These are phyloP conservation scores for Smutsia gigantea DNA, from an alignment of 2,797 vertebrate genomes.

Conservation along the genomic window DNA sequence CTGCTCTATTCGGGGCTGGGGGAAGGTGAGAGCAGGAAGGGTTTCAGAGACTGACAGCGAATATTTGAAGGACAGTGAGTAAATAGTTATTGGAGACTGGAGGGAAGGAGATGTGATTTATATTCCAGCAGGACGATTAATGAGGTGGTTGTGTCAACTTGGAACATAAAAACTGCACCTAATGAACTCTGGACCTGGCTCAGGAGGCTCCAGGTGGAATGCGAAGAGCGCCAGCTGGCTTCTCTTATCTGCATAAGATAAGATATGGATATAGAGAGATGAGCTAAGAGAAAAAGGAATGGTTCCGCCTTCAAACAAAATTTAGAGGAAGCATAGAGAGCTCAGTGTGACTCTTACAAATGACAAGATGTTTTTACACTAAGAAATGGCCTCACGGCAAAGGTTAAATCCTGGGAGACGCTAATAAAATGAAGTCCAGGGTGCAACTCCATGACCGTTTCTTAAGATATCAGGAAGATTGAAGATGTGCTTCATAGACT, in stretches of 20 bases:
- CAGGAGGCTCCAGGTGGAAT: neutral
- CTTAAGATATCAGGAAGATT: neutral
- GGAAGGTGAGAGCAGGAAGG: neutral
- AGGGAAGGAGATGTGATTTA: neutral
- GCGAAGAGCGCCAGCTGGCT: neutral
- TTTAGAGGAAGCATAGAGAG: neutral
- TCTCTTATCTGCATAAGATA: neutral
- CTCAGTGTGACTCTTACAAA: neutral
- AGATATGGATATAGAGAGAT: neutral
- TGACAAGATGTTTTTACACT: neutral
- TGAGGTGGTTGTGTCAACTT: neutral
- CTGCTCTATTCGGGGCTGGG: neutral
- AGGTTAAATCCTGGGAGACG: neutral
- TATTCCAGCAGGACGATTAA: neutral
- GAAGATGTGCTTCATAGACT: neutral
- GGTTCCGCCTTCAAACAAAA: neutral
- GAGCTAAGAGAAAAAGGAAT: neutral
- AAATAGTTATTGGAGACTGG: neutral
- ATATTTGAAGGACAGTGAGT: neutral
- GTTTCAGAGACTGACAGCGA: neutral
- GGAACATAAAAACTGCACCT: neutral
- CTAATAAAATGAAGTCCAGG: neutral
- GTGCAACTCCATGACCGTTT: neutral
- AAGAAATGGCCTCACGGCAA: neutral
- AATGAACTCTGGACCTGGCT: neutral